These are phyloP conservation scores for Cyaniris semiargus DNA, from an alignment of 2,888 invertebrate genomes.

Conservation along the genomic window DNA sequence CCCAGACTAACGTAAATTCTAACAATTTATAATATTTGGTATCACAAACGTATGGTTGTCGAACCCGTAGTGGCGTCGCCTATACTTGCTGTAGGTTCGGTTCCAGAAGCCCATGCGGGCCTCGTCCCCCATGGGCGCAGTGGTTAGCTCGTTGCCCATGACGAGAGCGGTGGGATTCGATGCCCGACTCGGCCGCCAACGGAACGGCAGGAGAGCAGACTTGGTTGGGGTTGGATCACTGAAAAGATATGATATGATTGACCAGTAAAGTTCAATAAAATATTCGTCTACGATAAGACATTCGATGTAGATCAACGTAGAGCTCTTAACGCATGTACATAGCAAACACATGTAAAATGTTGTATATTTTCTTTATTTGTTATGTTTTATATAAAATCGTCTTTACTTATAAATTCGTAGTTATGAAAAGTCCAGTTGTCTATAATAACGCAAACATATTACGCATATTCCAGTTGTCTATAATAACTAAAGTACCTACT, in stretches of 20 bases:
- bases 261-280: no score
- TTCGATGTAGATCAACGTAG: no score
- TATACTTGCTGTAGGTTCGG: conserved; percentile 62
- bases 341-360: no score
- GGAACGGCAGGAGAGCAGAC: conserved; percentile 55
- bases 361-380: no score
- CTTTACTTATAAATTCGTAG: no score
- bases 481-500: no score
- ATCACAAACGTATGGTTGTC: conserved; percentile 33
- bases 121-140: conserved; percentile 62
- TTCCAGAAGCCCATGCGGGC: conserved; percentile 62
- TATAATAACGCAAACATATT: no score
- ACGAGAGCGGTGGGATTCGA: conserved; percentile 62
- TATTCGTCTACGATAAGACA: no score
- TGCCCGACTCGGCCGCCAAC: conserved; percentile 63
- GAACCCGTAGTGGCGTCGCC: conserved; percentile 52
- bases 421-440: no score
- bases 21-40: conserved; percentile 13
- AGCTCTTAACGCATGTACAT: no score
- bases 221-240: conserved; percentile 69
- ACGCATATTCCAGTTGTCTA: no score
- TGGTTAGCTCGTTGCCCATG: conserved; percentile 57
- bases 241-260: conserved; percentile 42
- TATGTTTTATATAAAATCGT: no score
- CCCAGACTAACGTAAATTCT: neutral